phyloP scores from a whole-genome alignment of 2,113 vertebrate genomes.

The Syngnathus scovelli region DNA sequence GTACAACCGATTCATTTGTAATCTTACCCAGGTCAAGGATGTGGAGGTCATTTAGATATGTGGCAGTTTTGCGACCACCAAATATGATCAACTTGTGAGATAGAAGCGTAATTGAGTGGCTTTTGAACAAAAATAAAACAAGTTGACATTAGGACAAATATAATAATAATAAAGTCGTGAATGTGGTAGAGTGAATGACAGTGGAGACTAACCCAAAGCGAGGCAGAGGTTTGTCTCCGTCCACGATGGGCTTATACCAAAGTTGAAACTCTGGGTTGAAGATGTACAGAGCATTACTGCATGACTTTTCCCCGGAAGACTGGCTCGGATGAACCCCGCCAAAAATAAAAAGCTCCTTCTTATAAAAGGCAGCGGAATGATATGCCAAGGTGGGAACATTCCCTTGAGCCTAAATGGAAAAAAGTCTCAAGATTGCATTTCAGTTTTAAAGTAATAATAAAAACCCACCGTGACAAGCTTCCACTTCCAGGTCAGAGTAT shows the following conservation, averaged over 20 bases:
- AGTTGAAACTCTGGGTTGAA: conserved; percentile 85
- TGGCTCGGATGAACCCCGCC: conserved; percentile 73
- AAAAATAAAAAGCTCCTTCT: conserved; percentile 82
- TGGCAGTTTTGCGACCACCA: conserved; percentile 72
- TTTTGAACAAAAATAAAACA: conserved; percentile 23
- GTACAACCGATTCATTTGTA: background rate
- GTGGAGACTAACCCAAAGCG: conserved; percentile 79
- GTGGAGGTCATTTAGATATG: conserved; percentile 80
- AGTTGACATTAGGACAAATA: background rate
- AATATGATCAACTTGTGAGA: conserved; percentile 80
- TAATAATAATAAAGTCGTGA: background rate
- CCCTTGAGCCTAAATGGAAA: conserved; percentile 73
- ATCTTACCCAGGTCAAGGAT: conserved; percentile 80
- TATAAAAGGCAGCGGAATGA: conserved; percentile 80
- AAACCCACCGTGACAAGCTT: conserved; percentile 75
- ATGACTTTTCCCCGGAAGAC: conserved; percentile 54
- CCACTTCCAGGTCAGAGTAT: conserved; percentile 85
- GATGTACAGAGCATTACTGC: conserved; percentile 80
- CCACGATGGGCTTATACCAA: conserved; percentile 88
- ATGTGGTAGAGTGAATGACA: background rate
- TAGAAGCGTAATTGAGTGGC: conserved; percentile 79
- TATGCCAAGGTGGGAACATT: conserved; percentile 74
- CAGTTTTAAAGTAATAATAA: background rate
- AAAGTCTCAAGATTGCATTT: too few species aligned
- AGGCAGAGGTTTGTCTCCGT: conserved; percentile 79